These are phyloP conservation scores for Spea bombifrons DNA, from an alignment of 2,113 vertebrate species.

Conservation along the genomic window DNA sequence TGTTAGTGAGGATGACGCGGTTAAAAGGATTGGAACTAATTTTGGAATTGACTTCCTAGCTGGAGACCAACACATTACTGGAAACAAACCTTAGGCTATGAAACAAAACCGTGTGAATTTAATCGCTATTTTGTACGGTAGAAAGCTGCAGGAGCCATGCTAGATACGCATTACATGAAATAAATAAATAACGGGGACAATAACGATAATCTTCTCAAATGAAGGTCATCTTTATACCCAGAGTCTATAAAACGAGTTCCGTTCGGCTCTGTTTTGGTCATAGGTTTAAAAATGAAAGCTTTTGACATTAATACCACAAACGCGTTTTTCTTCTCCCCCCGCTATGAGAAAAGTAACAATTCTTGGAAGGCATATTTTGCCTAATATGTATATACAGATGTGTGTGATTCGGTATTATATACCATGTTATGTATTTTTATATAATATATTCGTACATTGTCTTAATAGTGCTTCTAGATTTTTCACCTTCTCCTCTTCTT, in stretches of 20 bases:
- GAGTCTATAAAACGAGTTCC: not conserved
- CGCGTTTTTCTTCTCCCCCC: too few relatives aligned
- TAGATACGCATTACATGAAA: constrained; percentile 19
- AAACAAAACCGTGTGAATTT: constrained; percentile 36
- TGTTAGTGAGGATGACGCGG: constrained; percentile 42
- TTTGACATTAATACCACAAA: not conserved
- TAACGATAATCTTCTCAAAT: constrained; percentile 38
- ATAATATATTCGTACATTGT: too few relatives aligned
- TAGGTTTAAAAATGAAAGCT: not conserved
- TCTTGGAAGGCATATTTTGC: too few relatives aligned
- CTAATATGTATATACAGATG: too few relatives aligned
- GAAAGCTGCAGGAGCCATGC: constrained; percentile 24
- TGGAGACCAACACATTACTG: constrained; percentile 7
- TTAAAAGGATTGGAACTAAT: constrained; percentile 41
- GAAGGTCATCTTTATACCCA: constrained; percentile 40
- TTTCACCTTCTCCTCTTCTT: too few relatives aligned
- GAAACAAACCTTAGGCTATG: constrained; percentile 30
- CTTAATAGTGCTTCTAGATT: too few relatives aligned
- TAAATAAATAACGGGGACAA: constrained; percentile 3
- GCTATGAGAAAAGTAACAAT: too few relatives aligned
- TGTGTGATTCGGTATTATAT: too few relatives aligned
- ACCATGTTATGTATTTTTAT: too few relatives aligned
- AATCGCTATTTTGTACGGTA: constrained; percentile 39
- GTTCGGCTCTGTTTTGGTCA: not conserved
- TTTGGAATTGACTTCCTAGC: constrained; percentile 31